Evolutionary conservation across 2,888 invertebrate genomes (phyloP), one percentile per base, ranked within the genome.

Genomic region (Sinopyrophorus schimmeli): DNA sequence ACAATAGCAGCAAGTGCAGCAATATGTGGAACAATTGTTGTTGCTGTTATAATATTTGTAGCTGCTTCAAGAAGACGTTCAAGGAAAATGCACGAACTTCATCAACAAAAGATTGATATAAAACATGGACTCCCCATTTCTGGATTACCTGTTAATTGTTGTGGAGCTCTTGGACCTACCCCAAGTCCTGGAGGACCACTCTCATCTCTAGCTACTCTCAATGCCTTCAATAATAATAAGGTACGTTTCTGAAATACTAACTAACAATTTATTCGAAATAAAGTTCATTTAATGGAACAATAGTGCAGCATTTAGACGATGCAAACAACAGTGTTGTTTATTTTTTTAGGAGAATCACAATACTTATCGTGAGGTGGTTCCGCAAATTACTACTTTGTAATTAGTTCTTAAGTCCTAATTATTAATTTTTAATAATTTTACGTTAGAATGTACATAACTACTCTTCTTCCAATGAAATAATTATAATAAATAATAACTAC

Each of bases 1-100:
- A 93, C 94, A 39, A 94, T 94, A 65, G 92, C 90, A 14, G 92
- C 92, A 2, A 91, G 92, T 67, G 92, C 92, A 11, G 92, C 92
- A 46, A 93, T 94, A 67, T 93, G 93, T 72, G 91, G 89, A 26
- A 92, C 92, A 26, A 92, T 94, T 62, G 87, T 93, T 48, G 84
- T 92, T 30, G 93, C 92, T 0, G 91, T 93, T 46, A 86, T 93
- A 24, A 85, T 93, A 58, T 92, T 94, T 72, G 86, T 93, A 40
- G 90, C 91, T 32, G 92, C 92, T 12, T 90, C 89, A 59, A 81
- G 86, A 52, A 81, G 89, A 54, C 79, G 90, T 47, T 86, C 89
- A 5, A 80, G 87, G 58, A 89, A 89, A 67, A 78, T 90, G 58
- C 90, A 89, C 71, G 76, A 75, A 52, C 74, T 86, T 15, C 84